Percentiles rank a stretch among this genome's conserved stretches.
These are phyloP conservation scores for Cephus sareptanus DNA, from an alignment of 2,888 invertebrate genomes.

Conservation along the genomic window DNA sequence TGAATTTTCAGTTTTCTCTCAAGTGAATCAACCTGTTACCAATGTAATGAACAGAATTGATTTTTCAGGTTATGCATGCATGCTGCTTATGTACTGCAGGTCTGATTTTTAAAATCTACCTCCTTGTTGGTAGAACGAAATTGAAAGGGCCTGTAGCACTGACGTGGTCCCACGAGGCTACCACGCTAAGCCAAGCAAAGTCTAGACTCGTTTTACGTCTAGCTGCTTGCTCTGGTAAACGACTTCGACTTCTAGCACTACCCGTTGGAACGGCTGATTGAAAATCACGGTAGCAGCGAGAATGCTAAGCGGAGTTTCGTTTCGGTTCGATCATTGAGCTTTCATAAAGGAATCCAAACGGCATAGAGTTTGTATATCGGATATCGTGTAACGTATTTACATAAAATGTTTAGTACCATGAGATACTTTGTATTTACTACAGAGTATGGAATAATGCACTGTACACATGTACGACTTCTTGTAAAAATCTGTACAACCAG, in stretches of 20 bases:
- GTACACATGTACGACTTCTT: not conserved
- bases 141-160: not conserved
- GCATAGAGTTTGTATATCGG: not conserved
- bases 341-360: not conserved
- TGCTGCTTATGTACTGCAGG: not conserved
- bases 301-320: not conserved
- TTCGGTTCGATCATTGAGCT: not conserved
- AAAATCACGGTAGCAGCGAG: not conserved
- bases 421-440: not conserved
- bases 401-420: not conserved
- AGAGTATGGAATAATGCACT: not conserved
- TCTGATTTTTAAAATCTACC: not conserved
- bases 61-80: not conserved
- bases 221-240: not conserved
- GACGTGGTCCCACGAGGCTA: not conserved
- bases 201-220: not conserved
- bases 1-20: not conserved
- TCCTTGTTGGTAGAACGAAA: not conserved
- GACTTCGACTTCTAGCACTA: not conserved
- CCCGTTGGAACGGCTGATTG: conserved; percentile 7
- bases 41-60: not conserved
- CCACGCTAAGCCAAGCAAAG: not conserved
- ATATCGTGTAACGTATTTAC: not conserved
- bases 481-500: not conserved
- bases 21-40: not conserved